These are phyloP conservation scores for Popillia japonica DNA, from an alignment of 1,140 invertebrate species.

Conservation along the genomic window DNA sequence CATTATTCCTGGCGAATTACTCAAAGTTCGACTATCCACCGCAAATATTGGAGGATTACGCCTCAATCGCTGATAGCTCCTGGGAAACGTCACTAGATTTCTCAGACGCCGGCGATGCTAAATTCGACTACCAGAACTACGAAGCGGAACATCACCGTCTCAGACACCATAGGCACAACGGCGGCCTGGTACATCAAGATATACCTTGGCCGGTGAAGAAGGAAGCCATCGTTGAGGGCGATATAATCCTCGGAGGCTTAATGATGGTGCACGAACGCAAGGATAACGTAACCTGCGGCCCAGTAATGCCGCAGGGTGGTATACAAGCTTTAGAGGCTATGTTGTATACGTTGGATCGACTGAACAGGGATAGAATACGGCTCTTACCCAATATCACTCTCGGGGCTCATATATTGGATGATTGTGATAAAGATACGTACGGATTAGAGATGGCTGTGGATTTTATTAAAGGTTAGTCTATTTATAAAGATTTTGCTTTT, in stretches of 20 bases:
- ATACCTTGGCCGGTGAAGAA: slow-evolving; percentile 82
- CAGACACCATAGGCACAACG: slow-evolving; percentile 34
- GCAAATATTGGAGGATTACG: slow-evolving; percentile 22
- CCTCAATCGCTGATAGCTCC: not conserved
- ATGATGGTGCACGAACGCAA: slow-evolving; percentile 97
- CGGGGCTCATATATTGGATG: slow-evolving; percentile 90
- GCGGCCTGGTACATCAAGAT: slow-evolving; percentile 19
- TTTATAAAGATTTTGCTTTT: too few species aligned
- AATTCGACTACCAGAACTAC: slow-evolving; percentile 22
- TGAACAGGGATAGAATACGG: slow-evolving; percentile 72
- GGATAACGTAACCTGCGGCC: slow-evolving; percentile 82
- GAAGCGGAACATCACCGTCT: slow-evolving; percentile 26
- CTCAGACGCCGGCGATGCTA: not conserved
- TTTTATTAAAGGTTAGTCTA: slow-evolving; percentile 91
- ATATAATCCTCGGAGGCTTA: slow-evolving; percentile 85
- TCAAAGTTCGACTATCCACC: not conserved
- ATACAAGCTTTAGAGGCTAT: slow-evolving; percentile 91
- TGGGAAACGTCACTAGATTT: not conserved
- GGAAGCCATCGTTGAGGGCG: slow-evolving; percentile 83
- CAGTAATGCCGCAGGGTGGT: slow-evolving; percentile 94
- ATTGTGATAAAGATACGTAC: slow-evolving; percentile 96
- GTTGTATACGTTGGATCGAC: slow-evolving; percentile 87
- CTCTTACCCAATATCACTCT: slow-evolving; percentile 81
- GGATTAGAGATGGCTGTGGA: slow-evolving; percentile 96
- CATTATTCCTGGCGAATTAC: not conserved